Base-by-base conservation (phyloP, 2,888 invertebrate genomes). In the Drosophila mercatorum region DNA sequence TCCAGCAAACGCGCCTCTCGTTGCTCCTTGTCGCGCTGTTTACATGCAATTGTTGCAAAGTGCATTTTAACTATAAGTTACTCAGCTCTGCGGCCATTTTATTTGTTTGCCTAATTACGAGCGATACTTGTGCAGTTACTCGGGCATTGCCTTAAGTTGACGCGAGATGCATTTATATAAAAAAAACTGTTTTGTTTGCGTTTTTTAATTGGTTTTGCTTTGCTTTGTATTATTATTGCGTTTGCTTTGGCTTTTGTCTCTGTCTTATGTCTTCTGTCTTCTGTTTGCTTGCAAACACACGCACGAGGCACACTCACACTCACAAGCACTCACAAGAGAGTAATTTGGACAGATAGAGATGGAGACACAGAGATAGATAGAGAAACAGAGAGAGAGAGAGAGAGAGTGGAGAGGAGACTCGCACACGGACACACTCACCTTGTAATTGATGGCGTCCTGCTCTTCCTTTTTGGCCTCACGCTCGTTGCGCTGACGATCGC, bases 391-490 rank as follows among this genome's bases (percentile, higher is more conserved):
- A 31, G n/a, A 28, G 47, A 31, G 47, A 31, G 28, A 8, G 47
- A n/a, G 28, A 5, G n/a, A n/a, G 22, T 22, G 22, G n/a, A 4
- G 47, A n/a, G 28, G 36, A 57, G 53, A 43, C 36, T 52, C 38
- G 47, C 34, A 67, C 80, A 73, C 81, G 28, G 72, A 68, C 75
- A 80, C 81, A 83, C 85, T 89, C 88, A 93, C 92, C 91, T 92
- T 92, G 72, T 93, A 93, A 83, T 93, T 93, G 68, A 93, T 91
- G 53, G 93, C 93, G 91, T 93, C 93, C 83, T 92, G 92, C 83
- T 93, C 93, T 73, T 92, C 92, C 81, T 93, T 92, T 81, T 93
- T 93, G 59, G 91, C 91, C 83, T 93, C 93, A 62, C 93, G 91
- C 75, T 93, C 93, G 90, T 91, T 92, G 73, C 93, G 92, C 81